Percentiles rank a stretch among this genome's conserved stretches.
Conservation (phyloP, 2,797 vertebrate species). For the Halcyon chelicuti region DNA sequence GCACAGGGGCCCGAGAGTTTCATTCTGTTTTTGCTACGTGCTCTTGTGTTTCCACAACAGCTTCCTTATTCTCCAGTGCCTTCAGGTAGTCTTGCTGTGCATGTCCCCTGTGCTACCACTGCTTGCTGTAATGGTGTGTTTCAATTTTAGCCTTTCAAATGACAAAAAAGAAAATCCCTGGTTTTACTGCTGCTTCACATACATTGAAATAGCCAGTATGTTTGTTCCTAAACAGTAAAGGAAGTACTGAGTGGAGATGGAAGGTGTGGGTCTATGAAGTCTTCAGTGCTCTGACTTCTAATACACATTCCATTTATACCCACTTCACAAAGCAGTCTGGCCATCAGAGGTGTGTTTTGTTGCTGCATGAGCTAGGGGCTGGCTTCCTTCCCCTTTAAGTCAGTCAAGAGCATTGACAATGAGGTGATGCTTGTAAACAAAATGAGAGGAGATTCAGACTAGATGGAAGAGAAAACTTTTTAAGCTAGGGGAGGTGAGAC, state of each 20-base stretch:
- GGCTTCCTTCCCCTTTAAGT: neutral
- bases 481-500: neutral
- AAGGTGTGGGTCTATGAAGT: neutral
- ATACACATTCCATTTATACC: fast-evolving
- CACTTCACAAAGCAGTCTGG: neutral
- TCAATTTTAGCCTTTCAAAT: neutral
- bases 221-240: neutral
- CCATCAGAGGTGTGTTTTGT: neutral
- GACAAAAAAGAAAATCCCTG: neutral
- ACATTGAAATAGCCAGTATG: neutral
- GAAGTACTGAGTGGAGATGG: neutral
- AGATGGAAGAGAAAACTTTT: neutral
- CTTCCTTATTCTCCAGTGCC: neutral
- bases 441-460: neutral
- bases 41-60: neutral
- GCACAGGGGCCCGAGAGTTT: neutral
- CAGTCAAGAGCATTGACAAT: neutral
- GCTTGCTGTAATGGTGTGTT: neutral
- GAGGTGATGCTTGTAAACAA: neutral
- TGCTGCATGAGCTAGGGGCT: fast-evolving
- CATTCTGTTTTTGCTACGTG: neutral
- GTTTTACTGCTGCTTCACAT: neutral
- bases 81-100: neutral
- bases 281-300: neutral
- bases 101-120: neutral